phyloP scores from a whole-genome alignment of 53 echinoderm and acorn worm genomes.

The Pentamera pediparva region DNA sequence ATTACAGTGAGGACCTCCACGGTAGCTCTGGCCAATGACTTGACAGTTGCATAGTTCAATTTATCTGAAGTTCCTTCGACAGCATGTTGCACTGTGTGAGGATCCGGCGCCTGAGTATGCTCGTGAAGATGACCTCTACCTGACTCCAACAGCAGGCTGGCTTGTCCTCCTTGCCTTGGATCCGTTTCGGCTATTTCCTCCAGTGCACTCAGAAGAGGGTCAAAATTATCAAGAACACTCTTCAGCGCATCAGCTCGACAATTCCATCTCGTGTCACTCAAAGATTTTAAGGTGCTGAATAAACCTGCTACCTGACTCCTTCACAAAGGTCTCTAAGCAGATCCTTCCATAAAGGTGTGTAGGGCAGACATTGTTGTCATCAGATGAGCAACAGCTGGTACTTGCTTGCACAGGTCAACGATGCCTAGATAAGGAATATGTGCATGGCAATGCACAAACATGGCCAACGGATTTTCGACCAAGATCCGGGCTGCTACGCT shows the following conservation, averaged over 20 bases:
- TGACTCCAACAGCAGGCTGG: background rate
- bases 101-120: slow-evolving; percentile 24
- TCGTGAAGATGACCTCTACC: slow-evolving; percentile 3
- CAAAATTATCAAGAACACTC: slow-evolving; percentile 17
- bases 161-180: slow-evolving; percentile 5
- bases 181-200: slow-evolving; percentile 21
- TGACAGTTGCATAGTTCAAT: slow-evolving; percentile 22
- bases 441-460: slow-evolving; percentile 28
- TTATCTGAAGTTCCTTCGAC: slow-evolving; percentile 4
- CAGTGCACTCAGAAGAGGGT: slow-evolving; percentile 18
- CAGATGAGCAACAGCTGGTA: slow-evolving; percentile 14
- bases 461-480: slow-evolving; percentile 9
- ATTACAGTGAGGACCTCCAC: slow-evolving; percentile 1
- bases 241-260: slow-evolving; percentile 27
- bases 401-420: slow-evolving; percentile 3
- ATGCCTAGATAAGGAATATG: slow-evolving; percentile 22
- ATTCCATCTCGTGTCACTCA: slow-evolving; percentile 21
- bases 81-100: slow-evolving; percentile 19
- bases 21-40: slow-evolving; percentile 7
- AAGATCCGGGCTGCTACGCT: slow-evolving; percentile 21
- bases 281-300: slow-evolving; percentile 7
- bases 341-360: slow-evolving; percentile 17
- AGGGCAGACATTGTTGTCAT: slow-evolving; percentile 26
- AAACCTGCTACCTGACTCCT: too few relatives aligned
- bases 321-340: slow-evolving; percentile 7